Evolutionary conservation across 2,113 vertebrate species (phyloP).

Genomic region (Oreocharis arfaki): DNA sequence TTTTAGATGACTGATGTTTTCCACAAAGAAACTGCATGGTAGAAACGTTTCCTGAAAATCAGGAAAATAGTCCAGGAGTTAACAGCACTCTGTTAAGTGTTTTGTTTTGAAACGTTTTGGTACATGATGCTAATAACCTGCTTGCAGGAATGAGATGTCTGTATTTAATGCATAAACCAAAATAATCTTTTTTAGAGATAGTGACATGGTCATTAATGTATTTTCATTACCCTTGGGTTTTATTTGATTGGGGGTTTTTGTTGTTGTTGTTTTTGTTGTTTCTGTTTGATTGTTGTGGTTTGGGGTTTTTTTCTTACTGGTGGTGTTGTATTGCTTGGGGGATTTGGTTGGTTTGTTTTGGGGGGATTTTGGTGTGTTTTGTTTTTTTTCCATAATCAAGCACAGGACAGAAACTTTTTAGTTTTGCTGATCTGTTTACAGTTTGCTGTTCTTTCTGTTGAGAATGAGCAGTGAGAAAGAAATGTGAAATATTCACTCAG

Average conservation of each 20-base stretch:
- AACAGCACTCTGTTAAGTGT: not conserved
- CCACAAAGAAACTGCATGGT: not conserved
- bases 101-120: not conserved
- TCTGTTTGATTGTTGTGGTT: not conserved
- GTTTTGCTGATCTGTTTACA: not conserved
- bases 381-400: not conserved
- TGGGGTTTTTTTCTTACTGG: not conserved
- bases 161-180: not conserved
- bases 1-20: not conserved
- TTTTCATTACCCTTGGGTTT: not conserved
- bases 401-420: not conserved
- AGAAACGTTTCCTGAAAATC: not conserved
- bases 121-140: not conserved
- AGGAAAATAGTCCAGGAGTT: not conserved
- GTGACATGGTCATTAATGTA: not conserved
- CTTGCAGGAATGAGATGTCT: not conserved
- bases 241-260: not conserved
- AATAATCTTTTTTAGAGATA: not conserved
- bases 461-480: not conserved
- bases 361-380: rapidly evolving
- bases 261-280: not conserved
- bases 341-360: not conserved
- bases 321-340: not conserved
- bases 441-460: not conserved
- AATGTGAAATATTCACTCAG: not conserved